phyloP scores from a whole-genome alignment of 2,888 invertebrate species.

The Pterobdella sp. region DNA sequence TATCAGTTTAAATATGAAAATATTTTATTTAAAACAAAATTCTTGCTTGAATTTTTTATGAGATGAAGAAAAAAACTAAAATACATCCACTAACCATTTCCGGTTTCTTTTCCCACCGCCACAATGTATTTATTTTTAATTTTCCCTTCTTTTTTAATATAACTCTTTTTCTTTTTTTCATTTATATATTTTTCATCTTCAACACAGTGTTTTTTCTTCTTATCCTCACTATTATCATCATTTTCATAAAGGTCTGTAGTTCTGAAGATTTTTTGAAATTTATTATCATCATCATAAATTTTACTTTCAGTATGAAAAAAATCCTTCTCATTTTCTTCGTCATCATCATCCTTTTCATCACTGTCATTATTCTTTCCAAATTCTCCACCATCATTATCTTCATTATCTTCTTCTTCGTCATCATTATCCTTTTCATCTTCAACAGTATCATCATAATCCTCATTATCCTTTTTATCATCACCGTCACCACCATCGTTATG shows the following conservation, averaged over 20 bases:
- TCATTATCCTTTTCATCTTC: not conserved
- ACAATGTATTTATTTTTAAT: not conserved
- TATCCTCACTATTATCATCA: not conserved
- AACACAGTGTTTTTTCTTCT: not conserved
- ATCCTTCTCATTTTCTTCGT: not conserved
- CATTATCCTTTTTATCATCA: not conserved
- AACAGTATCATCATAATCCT: not conserved
- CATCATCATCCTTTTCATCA: not conserved
- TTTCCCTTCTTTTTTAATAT: not conserved
- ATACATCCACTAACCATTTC: not conserved
- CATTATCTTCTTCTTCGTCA: not conserved
- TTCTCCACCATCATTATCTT: not conserved
- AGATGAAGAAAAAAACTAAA: not conserved
- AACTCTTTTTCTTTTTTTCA: not conserved
- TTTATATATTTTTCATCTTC: not conserved
- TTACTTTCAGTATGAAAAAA: not conserved
- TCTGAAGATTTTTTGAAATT: not conserved
- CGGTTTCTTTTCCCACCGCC: not conserved
- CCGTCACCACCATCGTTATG: not conserved
- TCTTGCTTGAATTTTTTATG: too few species aligned
- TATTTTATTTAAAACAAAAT: too few species aligned
- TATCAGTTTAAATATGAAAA: too few species aligned
- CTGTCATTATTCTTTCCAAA: not conserved
- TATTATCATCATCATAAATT: not conserved
- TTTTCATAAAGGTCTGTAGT: not conserved